Conservation (phyloP, 2,888 invertebrate species). For the Habroteleia sp. region DNA sequence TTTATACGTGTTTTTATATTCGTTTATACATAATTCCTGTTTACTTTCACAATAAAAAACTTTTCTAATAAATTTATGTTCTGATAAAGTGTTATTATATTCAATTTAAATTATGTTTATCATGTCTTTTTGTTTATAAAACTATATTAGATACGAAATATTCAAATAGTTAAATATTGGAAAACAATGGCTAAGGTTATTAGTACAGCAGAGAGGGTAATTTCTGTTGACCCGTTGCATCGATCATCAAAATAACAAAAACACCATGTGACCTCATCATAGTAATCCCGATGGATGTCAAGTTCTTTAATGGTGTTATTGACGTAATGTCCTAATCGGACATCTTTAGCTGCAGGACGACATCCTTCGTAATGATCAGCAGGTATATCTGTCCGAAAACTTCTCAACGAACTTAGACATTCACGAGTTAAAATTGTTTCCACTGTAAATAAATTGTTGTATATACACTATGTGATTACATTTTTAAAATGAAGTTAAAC, state of each 20-base stretch:
- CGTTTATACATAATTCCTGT: too few species aligned
- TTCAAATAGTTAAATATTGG: conserved; percentile 17
- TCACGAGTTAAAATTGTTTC: conserved; percentile 91
- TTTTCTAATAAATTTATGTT: too few species aligned
- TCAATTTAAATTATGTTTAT: too few species aligned
- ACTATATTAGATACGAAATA: background rate
- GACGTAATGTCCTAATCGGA: conserved; percentile 91
- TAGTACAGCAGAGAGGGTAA: conserved; percentile 21
- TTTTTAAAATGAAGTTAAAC: too few species aligned
- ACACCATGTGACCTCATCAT: conserved; percentile 91
- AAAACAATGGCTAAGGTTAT: conserved; percentile 11
- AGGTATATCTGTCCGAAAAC: conserved; percentile 92
- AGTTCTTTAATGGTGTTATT: conserved; percentile 92
- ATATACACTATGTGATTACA: background rate
- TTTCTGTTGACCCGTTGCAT: conserved; percentile 84
- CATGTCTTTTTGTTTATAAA: background rate
- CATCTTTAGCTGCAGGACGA: conserved; percentile 89
- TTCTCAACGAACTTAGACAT: conserved; percentile 90
- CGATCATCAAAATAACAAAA: conserved; percentile 95
- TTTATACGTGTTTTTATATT: too few species aligned
- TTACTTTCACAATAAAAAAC: too few species aligned
- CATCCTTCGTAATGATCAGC: conserved; percentile 96
- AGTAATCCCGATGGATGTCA: conserved; percentile 92
- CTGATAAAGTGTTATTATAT: too few species aligned
- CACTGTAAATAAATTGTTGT: conserved; percentile 82